Conservation (phyloP, 2,797 vertebrate genomes). For the Arnoldichthys spilopterus region DNA sequence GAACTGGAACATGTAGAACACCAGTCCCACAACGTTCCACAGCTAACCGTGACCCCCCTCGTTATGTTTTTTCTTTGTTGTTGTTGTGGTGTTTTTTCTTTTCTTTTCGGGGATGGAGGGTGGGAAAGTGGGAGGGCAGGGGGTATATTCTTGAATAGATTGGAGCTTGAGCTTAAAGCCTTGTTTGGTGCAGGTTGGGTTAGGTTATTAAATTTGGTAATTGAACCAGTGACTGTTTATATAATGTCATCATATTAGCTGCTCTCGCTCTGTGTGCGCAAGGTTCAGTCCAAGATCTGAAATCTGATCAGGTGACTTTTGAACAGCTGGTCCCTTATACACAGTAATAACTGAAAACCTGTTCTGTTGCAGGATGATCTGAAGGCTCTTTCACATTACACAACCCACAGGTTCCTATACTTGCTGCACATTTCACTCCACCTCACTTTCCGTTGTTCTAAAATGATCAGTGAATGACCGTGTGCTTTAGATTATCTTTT, state of each 20-base stretch:
- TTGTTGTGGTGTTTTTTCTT: neutral
- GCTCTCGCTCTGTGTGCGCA: neutral
- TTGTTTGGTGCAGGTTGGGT: neutral
- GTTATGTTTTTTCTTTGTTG: neutral
- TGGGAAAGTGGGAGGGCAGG: too few relatives aligned
- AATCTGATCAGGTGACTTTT: neutral
- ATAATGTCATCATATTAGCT: neutral
- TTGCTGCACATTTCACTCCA: neutral
- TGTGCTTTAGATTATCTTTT: neutral
- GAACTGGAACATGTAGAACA: constrained; percentile 8
- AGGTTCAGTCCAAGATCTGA: neutral
- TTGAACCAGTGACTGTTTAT: neutral
- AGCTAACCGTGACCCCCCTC: constrained; percentile 6
- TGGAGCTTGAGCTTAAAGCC: neutral
- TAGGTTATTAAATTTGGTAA: neutral
- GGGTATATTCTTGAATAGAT: neutral
- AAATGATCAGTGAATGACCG: neutral
- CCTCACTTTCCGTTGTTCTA: neutral
- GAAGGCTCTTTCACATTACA: neutral
- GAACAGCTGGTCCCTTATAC: constrained; percentile 23
- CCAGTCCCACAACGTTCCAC: constrained; percentile 12
- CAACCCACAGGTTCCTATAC: neutral
- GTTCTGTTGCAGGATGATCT: neutral
- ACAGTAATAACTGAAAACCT: neutral
- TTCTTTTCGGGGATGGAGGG: too few relatives aligned